Evolutionary conservation across 2,797 vertebrate genomes (phyloP).

Genomic region (Hafferia zeledoni): DNA sequence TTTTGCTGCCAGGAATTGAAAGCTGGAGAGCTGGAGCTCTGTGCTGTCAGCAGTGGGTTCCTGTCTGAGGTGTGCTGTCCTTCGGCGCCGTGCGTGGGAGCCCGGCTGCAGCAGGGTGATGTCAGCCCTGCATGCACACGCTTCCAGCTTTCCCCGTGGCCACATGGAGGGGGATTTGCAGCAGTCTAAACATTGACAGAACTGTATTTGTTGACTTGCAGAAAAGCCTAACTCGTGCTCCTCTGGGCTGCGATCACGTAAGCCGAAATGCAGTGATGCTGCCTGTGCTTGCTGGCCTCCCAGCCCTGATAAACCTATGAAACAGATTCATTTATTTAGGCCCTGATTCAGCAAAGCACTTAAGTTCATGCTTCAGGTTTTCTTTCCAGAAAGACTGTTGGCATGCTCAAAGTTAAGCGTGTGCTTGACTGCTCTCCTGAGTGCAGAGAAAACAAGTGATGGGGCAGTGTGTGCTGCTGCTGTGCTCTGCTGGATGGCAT

Average conservation of each 20-base stretch:
- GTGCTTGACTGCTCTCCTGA: background rate
- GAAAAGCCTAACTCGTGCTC: background rate
- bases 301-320: background rate
- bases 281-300: background rate
- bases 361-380: background rate
- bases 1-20: background rate
- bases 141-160: background rate
- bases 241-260: background rate
- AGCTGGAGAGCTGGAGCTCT: background rate
- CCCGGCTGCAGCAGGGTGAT: background rate
- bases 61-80: background rate
- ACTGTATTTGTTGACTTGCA: constrained; percentile 29
- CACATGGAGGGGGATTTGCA: background rate
- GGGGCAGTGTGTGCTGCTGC: background rate
- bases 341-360: constrained; percentile 32
- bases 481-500: background rate
- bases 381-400: background rate
- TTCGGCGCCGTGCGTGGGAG: background rate
- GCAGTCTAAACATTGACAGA: background rate
- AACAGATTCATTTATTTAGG: constrained; percentile 4
- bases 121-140: background rate
- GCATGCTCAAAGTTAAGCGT: background rate
- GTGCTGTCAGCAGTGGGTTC: background rate
- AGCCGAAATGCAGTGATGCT: background rate
- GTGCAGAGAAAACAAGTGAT: background rate